Evolutionary conservation across 2,113 vertebrate species (phyloP).

Genomic region (Ageneiosus marmoratus): DNA sequence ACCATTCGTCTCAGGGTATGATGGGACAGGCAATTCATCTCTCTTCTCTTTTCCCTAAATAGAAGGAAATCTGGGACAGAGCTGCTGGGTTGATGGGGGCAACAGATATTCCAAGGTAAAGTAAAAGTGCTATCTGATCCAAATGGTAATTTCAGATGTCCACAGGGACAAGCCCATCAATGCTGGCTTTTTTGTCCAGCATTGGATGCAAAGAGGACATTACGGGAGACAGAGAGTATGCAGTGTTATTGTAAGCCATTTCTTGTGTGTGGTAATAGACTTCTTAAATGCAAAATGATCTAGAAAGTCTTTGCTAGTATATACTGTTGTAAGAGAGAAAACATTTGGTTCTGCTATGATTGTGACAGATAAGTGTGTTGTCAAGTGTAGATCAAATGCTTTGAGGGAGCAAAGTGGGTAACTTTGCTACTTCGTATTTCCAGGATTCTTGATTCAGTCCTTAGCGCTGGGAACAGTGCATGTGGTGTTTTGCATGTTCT

Average conservation of each 20-base stretch:
- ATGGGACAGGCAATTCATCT: background rate
- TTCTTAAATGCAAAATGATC: slow-evolving; percentile 25
- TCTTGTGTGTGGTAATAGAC: slow-evolving; percentile 8
- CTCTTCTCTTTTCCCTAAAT: background rate
- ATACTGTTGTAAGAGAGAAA: background rate
- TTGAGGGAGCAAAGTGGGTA: background rate
- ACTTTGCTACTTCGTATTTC: background rate
- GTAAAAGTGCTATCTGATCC: slow-evolving; percentile 39
- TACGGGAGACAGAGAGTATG: slow-evolving; percentile 25
- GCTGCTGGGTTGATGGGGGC: slow-evolving; percentile 13
- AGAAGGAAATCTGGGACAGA: slow-evolving; percentile 13
- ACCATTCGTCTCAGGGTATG: background rate
- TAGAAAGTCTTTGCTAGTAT: background rate
- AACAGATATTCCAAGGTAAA: slow-evolving; percentile 39
- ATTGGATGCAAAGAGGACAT: background rate
- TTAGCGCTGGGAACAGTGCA: background rate
- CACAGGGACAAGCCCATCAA: slow-evolving; percentile 39
- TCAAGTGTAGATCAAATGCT: background rate
- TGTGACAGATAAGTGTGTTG: background rate
- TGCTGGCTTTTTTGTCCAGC: slow-evolving; percentile 22
- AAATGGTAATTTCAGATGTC: slow-evolving; percentile 48
- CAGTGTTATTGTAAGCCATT: slow-evolving; percentile 45
- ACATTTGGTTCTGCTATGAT: background rate
- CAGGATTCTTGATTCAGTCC: background rate
- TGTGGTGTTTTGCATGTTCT: background rate